Evolutionary conservation across 2,888 invertebrate genomes (phyloP).

Genomic region (Ormyrus labotus): DNA sequence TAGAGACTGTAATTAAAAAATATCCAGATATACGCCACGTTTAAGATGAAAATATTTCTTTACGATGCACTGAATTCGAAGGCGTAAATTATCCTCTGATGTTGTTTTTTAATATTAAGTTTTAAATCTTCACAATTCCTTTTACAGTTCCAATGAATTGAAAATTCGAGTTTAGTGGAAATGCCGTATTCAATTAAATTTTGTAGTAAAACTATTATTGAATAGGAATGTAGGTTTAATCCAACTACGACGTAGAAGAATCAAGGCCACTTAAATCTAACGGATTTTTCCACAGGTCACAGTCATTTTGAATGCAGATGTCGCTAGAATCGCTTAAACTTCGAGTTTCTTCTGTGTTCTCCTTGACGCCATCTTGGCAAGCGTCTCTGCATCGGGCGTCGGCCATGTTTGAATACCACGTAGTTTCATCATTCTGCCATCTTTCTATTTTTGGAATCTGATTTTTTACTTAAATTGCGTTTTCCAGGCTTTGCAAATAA

Average conservation of each 20-base stretch:
- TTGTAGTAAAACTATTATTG: constrained; percentile 69
- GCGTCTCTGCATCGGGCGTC: constrained; percentile 29
- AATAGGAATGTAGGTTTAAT: constrained; percentile 77
- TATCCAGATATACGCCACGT: constrained; percentile 69
- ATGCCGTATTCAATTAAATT: no score
- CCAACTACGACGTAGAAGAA: constrained; percentile 82
- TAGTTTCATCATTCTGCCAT: constrained; percentile 76
- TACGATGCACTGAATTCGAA: background rate
- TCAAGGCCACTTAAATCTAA: constrained; percentile 80
- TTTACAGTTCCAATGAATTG: no score
- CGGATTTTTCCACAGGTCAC: constrained; percentile 64
- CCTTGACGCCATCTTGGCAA: constrained; percentile 53
- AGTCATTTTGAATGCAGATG: constrained; percentile 37
- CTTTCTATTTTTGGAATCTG: constrained; percentile 80
- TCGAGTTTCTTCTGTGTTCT: constrained; percentile 18
- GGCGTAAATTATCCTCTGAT: background rate
- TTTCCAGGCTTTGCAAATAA: no score
- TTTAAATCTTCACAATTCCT: no score
- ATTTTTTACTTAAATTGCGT: constrained; percentile 71
- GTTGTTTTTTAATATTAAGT: background rate
- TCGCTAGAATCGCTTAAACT: constrained; percentile 47
- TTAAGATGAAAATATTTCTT: constrained; percentile 59
- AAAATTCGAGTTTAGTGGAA: no score
- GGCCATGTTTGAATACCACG: constrained; percentile 27
- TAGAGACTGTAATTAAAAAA: constrained; percentile 74